Percentiles rank a stretch among this genome's conserved stretches.
Evolutionary conservation across 2,888 invertebrate species (phyloP).

Genomic region (Amphipyra tragopoginis): DNA sequence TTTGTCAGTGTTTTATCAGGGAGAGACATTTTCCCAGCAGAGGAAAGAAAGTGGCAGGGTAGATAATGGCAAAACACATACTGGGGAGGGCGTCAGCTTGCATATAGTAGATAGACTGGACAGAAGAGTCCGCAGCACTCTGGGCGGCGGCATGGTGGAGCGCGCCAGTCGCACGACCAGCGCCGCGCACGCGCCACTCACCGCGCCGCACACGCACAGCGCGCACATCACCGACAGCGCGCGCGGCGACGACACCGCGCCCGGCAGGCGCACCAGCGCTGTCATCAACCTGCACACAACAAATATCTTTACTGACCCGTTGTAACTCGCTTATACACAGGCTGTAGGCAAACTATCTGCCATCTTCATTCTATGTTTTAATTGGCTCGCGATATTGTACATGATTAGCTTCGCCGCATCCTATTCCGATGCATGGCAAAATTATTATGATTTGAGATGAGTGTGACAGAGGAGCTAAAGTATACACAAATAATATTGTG

Average conservation of each 20-base stretch:
- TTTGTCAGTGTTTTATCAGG: too few species aligned
- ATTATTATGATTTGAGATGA: too few species aligned
- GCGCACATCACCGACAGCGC: slow-evolving; percentile 62
- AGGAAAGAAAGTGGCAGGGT: too few species aligned
- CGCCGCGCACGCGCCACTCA: slow-evolving; percentile 67
- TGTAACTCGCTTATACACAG: too few species aligned
- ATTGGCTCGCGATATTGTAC: too few species aligned
- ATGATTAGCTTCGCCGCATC: too few species aligned
- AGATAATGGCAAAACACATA: slow-evolving; percentile 28
- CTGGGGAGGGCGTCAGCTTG: slow-evolving; percentile 61
- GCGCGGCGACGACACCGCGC: slow-evolving; percentile 63
- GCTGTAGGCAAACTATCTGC: too few species aligned
- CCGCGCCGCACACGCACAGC: slow-evolving; percentile 67
- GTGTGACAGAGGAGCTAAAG: too few species aligned
- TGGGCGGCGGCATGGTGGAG: slow-evolving; percentile 64
- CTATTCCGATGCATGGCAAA: too few species aligned
- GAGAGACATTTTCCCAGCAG: too few species aligned
- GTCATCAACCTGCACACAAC: slow-evolving; percentile 71
- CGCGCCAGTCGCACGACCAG: slow-evolving; percentile 67
- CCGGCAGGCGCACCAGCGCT: slow-evolving; percentile 71
- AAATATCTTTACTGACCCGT: neutral
- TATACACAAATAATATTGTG: too few species aligned
- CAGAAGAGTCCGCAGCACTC: slow-evolving; percentile 59
- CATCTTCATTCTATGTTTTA: too few species aligned
- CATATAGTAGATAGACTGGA: slow-evolving; percentile 62